Evolutionary conservation across 2,797 vertebrate genomes (phyloP).

Genomic region (Arremon brunneinucha): DNA sequence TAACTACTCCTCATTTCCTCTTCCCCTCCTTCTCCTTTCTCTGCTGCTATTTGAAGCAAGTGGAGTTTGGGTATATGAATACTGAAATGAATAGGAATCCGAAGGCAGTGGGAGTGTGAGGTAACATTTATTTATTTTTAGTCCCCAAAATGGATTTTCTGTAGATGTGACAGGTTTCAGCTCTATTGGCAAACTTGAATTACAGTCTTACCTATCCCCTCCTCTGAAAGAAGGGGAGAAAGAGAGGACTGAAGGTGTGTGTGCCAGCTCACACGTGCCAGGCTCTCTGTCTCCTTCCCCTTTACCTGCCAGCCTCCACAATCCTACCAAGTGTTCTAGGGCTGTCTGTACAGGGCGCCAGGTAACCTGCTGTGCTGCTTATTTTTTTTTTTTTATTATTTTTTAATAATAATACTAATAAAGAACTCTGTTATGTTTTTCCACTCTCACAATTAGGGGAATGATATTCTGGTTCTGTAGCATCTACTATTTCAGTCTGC

Average conservation of each 20-base stretch:
- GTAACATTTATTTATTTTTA: conserved; percentile 20
- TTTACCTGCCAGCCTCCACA: neutral
- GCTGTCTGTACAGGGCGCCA: neutral
- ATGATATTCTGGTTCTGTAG: neutral
- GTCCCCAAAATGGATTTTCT: neutral
- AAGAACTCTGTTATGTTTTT: neutral
- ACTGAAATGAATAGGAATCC: neutral
- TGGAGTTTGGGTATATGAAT: neutral
- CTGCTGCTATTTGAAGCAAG: neutral
- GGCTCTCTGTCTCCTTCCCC: neutral
- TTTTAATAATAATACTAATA: neutral
- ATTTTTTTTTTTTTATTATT: too few relatives aligned
- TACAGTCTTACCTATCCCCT: neutral
- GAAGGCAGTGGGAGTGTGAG: neutral
- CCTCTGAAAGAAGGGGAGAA: neutral
- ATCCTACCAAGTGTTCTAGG: neutral
- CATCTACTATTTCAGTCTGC: neutral
- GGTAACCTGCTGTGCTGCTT: neutral
- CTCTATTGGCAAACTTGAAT: neutral
- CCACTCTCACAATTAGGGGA: neutral
- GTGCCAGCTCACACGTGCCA: neutral
- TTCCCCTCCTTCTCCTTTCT: neutral
- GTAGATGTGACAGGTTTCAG: neutral
- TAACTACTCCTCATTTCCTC: neutral
- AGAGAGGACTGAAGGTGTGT: neutral